phyloP scores from a whole-genome alignment of 92 coral and sea anemone genomes.

The Desmophyllum pertusum region DNA sequence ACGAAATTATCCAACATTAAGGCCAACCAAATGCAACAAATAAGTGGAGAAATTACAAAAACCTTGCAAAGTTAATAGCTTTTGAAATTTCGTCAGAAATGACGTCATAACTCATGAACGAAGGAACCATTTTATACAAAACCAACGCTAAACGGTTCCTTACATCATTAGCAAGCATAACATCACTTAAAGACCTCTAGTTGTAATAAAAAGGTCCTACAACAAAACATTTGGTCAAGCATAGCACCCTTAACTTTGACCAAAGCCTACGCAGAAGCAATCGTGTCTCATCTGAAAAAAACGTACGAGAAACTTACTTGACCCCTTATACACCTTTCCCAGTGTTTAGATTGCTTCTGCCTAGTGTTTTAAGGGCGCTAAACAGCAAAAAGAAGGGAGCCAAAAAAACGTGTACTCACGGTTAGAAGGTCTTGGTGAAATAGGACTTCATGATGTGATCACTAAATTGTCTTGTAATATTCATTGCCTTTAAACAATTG shows the following conservation, averaged over 20 bases:
- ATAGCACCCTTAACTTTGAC: conserved; percentile 14
- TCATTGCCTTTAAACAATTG: too few species aligned
- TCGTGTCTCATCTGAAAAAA: too few species aligned
- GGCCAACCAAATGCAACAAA: background rate
- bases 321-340: too few species aligned
- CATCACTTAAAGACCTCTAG: background rate
- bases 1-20: background rate
- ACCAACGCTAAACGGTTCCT: conserved; percentile 23
- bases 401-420: too few species aligned
- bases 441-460: too few species aligned
- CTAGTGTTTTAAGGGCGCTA: too few species aligned
- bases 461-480: too few species aligned
- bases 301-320: too few species aligned
- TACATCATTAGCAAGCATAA: background rate
- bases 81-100: background rate
- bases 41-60: background rate
- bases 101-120: background rate
- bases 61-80: background rate
- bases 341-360: too few species aligned
- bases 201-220: background rate
- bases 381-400: too few species aligned
- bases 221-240: background rate
- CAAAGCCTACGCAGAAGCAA: too few species aligned
- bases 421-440: too few species aligned
- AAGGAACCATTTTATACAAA: background rate